Conservation (phyloP, 2,888 invertebrate species). For the Odontocerum albicorne region DNA sequence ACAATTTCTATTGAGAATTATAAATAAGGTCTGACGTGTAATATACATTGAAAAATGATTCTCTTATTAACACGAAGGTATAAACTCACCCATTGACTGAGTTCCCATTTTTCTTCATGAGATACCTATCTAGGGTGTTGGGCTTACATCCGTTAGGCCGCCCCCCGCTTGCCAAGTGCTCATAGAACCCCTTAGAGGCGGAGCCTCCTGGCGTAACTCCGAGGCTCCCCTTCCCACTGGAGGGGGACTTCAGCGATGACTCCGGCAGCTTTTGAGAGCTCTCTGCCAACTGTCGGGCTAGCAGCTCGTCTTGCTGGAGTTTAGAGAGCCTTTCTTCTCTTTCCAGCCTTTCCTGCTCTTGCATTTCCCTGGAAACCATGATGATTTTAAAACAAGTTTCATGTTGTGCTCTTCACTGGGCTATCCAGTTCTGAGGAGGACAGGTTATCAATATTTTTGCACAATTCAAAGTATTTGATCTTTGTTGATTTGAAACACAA, state of each 20-base stretch:
- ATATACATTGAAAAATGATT: not conserved
- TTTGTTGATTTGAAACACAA: too few relatives aligned
- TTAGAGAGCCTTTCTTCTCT: slow-evolving; percentile 44
- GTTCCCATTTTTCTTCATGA: slow-evolving; percentile 18
- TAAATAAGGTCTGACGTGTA: not conserved
- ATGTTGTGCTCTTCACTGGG: too few relatives aligned
- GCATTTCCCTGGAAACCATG: slow-evolving; percentile 20
- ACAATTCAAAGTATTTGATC: too few relatives aligned
- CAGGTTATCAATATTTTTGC: too few relatives aligned
- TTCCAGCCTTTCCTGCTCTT: slow-evolving; percentile 43
- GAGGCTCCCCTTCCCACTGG: not conserved
- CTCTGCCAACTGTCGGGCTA: slow-evolving; percentile 44
- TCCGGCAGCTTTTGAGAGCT: slow-evolving; percentile 16
- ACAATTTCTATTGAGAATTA: not conserved
- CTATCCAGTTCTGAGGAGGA: too few relatives aligned
- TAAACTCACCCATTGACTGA: slow-evolving; percentile 13
- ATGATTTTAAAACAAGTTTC: not conserved
- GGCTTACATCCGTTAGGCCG: slow-evolving; percentile 16
- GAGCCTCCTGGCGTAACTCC: too few relatives aligned
- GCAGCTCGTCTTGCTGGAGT: slow-evolving; percentile 43
- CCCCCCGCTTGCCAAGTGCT: slow-evolving; percentile 4
- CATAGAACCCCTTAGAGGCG: slow-evolving; percentile 5
- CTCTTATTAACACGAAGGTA: not conserved
- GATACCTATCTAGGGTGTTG: slow-evolving; percentile 28
- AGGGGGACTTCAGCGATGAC: too few relatives aligned